Evolutionary conservation across 2,888 invertebrate genomes (phyloP), one percentile per base, ranked within the genome.

Genomic region (Electrophaes corylata): DNA sequence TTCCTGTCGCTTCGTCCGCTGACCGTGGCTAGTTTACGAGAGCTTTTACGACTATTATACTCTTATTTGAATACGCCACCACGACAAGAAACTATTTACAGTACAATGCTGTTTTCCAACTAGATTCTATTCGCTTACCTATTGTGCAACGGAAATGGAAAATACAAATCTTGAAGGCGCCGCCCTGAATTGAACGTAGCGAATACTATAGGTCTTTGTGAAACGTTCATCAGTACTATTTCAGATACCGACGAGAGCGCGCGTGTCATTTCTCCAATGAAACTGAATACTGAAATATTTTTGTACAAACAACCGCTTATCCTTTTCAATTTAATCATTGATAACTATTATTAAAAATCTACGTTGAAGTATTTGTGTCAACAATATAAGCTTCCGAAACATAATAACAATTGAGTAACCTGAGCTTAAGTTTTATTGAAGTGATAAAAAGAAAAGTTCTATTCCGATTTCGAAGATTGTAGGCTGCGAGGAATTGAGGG

Each of bases 151-250:
- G 64, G 83, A 69, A 74, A 80, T 79, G 80, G 70, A 79, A 73
- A 71, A 59, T 65, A 64, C 52, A 40, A 41, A 12, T 56, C 48
- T 62, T 59, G 54, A 64, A 69, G 50, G 57, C 47, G 56, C 67
- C 73, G 72, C 62, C 26, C 55, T 65, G 23, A 67, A 56, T 33
- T 63, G 60, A 51, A 64, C 67, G 62, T 52, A 55, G 56, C 60
- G 47, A 47, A 52, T 33, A 39, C 50, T 52, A 44, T 43, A 49
- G 49, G 63, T 64, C 62, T 67, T 62, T 64, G 67, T 57, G 43
- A 49, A 64, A 72, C 71, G 70, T 69, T 73, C 71, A 71, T 83
- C 88, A 89, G 88, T 89, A 76, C 77, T 77, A 77, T 74, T 83
- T 81, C 76, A 78, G 81, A 58, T 67, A 71, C 65, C 72, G 63